These are phyloP conservation scores for Bos javanicus DNA, from an alignment of 2,113 vertebrate genomes.

Conservation along the genomic window DNA sequence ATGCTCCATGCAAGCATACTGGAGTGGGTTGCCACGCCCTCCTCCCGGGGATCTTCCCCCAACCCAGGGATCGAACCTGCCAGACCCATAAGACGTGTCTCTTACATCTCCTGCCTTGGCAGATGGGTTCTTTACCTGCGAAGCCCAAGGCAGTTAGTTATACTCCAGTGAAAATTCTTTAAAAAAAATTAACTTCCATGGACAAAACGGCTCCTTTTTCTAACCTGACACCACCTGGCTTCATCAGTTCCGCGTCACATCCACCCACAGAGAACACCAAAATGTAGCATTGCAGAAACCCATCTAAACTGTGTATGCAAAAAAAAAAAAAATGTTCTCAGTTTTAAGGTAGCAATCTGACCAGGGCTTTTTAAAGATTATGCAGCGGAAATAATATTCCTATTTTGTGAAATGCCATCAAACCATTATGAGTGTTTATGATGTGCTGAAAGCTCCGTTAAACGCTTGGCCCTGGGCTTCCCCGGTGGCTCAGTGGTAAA, in stretches of 20 bases:
- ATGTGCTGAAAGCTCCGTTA: rapidly evolving
- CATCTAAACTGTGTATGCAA: not conserved
- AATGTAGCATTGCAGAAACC: not conserved
- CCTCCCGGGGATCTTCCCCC: not conserved
- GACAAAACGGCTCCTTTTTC: not conserved
- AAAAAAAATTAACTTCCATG: not conserved
- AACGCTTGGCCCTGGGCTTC: rapidly evolving
- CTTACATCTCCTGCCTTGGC: not conserved
- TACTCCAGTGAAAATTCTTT: not conserved
- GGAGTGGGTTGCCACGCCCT: not conserved
- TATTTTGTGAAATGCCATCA: not conserved
- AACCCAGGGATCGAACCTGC: rapidly evolving
- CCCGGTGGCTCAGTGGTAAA: not conserved
- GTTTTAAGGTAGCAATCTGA: not conserved
- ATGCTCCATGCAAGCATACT: not conserved
- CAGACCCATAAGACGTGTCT: rapidly evolving
- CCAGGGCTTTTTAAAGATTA: not conserved
- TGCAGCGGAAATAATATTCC: not conserved
- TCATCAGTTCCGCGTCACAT: not conserved
- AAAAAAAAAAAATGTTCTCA: not conserved
- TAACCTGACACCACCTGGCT: not conserved
- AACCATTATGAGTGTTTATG: rapidly evolving
- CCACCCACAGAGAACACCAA: not conserved
- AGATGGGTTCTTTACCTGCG: rapidly evolving
- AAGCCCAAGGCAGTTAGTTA: not conserved